Percentiles rank a stretch among this genome's conserved stretches.
These are phyloP conservation scores for Caenorhabditis brenneri DNA, from an alignment of 1,140 invertebrate species.

Conservation along the genomic window DNA sequence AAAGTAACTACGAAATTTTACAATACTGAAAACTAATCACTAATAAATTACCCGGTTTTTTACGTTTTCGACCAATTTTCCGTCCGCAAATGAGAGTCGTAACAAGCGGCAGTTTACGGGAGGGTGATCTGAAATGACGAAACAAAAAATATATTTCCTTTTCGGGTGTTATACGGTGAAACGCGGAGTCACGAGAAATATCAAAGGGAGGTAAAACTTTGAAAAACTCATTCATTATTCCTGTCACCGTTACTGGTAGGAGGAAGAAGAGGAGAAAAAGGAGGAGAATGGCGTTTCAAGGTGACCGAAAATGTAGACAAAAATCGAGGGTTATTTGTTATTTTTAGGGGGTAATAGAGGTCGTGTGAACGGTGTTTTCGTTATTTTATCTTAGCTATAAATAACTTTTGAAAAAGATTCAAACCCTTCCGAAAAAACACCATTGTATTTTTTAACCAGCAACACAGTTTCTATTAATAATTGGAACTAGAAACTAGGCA, in stretches of 20 bases:
- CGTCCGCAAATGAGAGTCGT: too few species aligned
- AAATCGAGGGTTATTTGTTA: background rate
- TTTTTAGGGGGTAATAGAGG: too few species aligned
- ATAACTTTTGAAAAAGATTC: too few species aligned
- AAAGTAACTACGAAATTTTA: too few species aligned
- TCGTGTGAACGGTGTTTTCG: too few species aligned
- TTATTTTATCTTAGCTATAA: too few species aligned
- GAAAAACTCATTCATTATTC: slow-evolving; percentile 42
- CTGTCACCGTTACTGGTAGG: background rate
- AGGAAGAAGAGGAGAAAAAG: background rate
- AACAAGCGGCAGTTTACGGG: background rate
- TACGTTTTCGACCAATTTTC: background rate
- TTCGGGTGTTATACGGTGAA: background rate
- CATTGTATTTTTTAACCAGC: too few species aligned
- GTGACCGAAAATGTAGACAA: background rate
- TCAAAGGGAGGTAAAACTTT: background rate
- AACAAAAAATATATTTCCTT: background rate
- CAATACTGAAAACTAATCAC: too few species aligned
- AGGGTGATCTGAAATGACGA: background rate
- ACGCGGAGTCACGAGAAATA: background rate
- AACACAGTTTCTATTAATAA: too few species aligned
- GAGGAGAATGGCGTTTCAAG: background rate
- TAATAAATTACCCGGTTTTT: background rate
- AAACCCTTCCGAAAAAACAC: too few species aligned
- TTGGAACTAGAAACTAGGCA: too few species aligned